phyloP scores from a whole-genome alignment of 2,797 vertebrate species.

The Setipinna tenuifilis region DNA sequence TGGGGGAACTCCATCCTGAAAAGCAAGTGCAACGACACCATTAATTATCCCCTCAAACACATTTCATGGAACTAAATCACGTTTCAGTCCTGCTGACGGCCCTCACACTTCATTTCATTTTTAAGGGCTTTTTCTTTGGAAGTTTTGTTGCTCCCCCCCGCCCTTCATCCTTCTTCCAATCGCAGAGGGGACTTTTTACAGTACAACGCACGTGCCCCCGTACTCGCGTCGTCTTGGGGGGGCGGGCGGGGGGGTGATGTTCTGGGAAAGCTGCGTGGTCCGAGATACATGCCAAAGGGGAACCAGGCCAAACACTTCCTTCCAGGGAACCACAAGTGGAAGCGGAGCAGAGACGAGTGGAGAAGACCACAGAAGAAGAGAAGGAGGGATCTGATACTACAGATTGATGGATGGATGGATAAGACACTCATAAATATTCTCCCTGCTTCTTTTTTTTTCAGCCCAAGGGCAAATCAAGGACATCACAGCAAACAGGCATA shows the following conservation, averaged over 20 bases:
- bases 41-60: background rate
- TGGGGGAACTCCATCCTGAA: background rate
- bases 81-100: background rate
- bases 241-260: background rate
- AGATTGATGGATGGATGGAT: too few species aligned
- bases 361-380: too few species aligned
- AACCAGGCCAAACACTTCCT: background rate
- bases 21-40: background rate
- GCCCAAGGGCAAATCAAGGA: too few species aligned
- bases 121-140: background rate
- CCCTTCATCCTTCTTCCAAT: background rate
- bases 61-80: background rate
- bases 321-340: background rate
- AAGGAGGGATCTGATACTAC: too few species aligned
- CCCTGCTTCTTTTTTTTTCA: too few species aligned
- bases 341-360: background rate
- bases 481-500: too few species aligned
- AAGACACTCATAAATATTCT: too few species aligned
- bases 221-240: background rate
- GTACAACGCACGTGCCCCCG: background rate
- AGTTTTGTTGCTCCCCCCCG: background rate
- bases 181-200: background rate
- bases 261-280: background rate
- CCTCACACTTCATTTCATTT: background rate
- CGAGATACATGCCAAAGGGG: background rate